A percentile compares a stretch with the other conserved stretches of the same genome.
phyloP scores from a whole-genome alignment of 2,113 vertebrate genomes.

The Myrmecophaga tridactyla region DNA sequence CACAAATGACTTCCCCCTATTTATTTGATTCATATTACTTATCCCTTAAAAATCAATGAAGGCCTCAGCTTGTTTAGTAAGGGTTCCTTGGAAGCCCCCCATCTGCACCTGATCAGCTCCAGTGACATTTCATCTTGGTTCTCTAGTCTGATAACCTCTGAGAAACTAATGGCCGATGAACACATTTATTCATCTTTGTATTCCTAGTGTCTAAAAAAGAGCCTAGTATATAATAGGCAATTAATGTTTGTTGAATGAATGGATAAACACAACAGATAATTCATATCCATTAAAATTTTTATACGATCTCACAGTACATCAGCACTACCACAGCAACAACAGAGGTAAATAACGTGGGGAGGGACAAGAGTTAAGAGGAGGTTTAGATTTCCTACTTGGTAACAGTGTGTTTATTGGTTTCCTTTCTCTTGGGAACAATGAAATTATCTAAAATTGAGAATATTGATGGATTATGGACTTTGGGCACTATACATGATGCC shows the following conservation, averaged over 20 bases:
- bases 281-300: neutral
- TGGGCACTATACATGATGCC: too few relatives aligned
- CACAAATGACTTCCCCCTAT: neutral
- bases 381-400: too few relatives aligned
- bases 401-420: too few relatives aligned
- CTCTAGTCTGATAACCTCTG: neutral
- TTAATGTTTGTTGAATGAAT: neutral
- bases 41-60: neutral
- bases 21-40: neutral
- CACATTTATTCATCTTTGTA: neutral
- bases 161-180: neutral
- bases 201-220: neutral
- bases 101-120: neutral
- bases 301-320: neutral
- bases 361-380: too few relatives aligned
- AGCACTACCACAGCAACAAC: too few relatives aligned
- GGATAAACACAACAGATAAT: neutral
- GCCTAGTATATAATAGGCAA: neutral
- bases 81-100: neutral
- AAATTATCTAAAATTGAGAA: too few relatives aligned
- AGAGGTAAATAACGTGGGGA: too few relatives aligned
- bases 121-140: neutral
- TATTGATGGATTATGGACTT: too few relatives aligned
- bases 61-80: neutral
- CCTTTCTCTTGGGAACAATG: too few relatives aligned